phyloP scores from a whole-genome alignment of 2,888 invertebrate genomes.

The Drosophila ustulata region DNA sequence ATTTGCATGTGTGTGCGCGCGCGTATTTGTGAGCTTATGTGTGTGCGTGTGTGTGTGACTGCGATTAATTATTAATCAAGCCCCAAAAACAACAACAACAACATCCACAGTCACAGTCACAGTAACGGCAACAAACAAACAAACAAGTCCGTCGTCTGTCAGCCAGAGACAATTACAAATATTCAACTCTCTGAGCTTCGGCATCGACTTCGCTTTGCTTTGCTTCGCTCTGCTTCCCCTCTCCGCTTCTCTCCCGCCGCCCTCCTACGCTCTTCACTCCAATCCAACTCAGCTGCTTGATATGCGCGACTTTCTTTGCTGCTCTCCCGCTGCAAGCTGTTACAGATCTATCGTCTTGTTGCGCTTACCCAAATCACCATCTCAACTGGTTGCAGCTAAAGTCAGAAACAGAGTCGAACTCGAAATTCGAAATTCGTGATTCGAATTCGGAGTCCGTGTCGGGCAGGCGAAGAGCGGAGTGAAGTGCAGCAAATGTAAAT shows the following conservation, averaged over 20 bases:
- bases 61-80: slow-evolving; percentile 81
- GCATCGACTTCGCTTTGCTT: slow-evolving; percentile 15
- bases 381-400: slow-evolving; percentile 55
- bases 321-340: slow-evolving; percentile 40
- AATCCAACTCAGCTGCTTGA: slow-evolving; percentile 32
- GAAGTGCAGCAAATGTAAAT: slow-evolving; percentile 74
- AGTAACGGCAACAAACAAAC: slow-evolving; percentile 63
- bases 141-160: slow-evolving; percentile 71
- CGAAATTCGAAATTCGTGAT: not conserved
- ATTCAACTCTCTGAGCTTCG: slow-evolving; percentile 55
- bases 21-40: slow-evolving; percentile 7
- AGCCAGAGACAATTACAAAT: slow-evolving; percentile 71
- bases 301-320: slow-evolving; percentile 56
- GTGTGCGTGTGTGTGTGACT: slow-evolving; percentile 39
- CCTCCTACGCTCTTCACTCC: not conserved
- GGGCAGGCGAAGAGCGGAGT: slow-evolving; percentile 17
- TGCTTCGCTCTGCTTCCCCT: slow-evolving; percentile 13
- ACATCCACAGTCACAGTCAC: slow-evolving; percentile 42
- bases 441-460: slow-evolving; percentile 2
- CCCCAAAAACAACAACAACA: slow-evolving; percentile 63
- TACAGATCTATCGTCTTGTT: slow-evolving; percentile 26
- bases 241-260: not conserved
- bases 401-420: not conserved
- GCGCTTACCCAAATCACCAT: slow-evolving; percentile 48
- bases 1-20: slow-evolving; percentile 63